phyloP scores from a whole-genome alignment of 2,797 vertebrate genomes.

The Scolopax rusticola region DNA sequence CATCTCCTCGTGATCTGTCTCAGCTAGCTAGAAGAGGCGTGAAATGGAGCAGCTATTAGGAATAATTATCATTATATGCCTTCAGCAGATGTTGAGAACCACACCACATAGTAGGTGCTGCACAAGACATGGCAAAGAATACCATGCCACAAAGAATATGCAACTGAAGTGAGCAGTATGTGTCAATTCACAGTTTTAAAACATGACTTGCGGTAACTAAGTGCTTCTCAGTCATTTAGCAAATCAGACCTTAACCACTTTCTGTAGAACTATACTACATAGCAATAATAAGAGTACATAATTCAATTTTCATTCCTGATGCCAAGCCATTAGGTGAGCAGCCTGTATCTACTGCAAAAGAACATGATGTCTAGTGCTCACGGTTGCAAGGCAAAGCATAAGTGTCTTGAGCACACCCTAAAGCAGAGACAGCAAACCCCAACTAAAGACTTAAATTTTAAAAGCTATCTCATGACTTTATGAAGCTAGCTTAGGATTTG shows the following conservation, averaged over 20 bases:
- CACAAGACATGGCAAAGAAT: background rate
- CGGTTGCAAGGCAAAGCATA: background rate
- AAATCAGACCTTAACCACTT: background rate
- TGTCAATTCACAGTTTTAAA: background rate
- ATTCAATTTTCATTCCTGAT: background rate
- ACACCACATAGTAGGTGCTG: background rate
- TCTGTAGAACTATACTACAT: background rate
- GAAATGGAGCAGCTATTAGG: conserved; percentile 12
- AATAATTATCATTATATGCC: conserved; percentile 22
- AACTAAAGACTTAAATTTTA: background rate
- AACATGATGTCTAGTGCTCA: background rate
- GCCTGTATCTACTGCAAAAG: background rate
- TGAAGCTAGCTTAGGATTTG: background rate
- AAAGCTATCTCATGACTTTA: background rate
- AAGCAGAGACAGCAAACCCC: background rate
- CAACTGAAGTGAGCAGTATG: background rate
- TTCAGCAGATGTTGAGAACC: conserved; percentile 5
- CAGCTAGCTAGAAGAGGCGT: background rate
- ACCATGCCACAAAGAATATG: background rate
- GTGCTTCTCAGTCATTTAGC: background rate
- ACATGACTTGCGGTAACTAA: accelerated
- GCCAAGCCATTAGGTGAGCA: background rate
- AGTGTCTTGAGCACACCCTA: background rate
- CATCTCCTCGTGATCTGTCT: background rate
- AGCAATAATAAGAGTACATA: background rate